phyloP scores from a whole-genome alignment of 1,140 invertebrate species.

The Glomeris maerens region DNA sequence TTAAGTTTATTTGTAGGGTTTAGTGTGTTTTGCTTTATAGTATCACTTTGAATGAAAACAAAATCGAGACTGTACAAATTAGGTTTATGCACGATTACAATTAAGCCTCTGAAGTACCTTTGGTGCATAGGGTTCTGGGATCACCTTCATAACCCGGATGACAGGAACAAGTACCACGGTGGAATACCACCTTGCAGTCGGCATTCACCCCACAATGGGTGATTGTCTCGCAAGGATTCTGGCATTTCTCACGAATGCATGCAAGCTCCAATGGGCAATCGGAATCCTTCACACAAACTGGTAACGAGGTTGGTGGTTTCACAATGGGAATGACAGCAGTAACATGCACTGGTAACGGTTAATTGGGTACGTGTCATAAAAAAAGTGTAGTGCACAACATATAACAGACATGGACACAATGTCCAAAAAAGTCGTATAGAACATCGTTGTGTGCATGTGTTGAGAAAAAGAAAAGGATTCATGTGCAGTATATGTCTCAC shows the following conservation, averaged over 20 bases:
- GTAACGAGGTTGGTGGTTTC: constrained; percentile 20
- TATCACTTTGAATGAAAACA: too few species aligned
- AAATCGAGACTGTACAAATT: too few species aligned
- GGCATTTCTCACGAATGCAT: constrained; percentile 60
- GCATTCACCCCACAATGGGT: constrained; percentile 46
- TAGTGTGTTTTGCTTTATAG: too few species aligned
- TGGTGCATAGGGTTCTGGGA: constrained; percentile 58
- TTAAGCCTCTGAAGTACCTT: constrained; percentile 33
- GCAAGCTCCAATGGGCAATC: constrained; percentile 62
- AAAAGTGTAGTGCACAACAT: background rate
- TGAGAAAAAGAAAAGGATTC: background rate
- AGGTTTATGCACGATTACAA: background rate
- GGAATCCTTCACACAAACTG: constrained; percentile 60
- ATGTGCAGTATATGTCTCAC: background rate
- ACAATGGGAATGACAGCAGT: background rate
- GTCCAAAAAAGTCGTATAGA: background rate
- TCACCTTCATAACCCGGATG: constrained; percentile 72
- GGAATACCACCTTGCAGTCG: constrained; percentile 61
- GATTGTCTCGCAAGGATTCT: constrained; percentile 45
- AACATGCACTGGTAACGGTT: too few species aligned
- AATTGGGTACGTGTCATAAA: background rate
- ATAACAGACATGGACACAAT: background rate
- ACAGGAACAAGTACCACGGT: constrained; percentile 63
- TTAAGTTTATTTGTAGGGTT: too few species aligned
- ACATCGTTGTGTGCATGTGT: background rate